A percentile compares a stretch with the other conserved stretches of the same genome.
phyloP scores from a whole-genome alignment of 1,140 invertebrate genomes.

The Zaprionus davidi region DNA sequence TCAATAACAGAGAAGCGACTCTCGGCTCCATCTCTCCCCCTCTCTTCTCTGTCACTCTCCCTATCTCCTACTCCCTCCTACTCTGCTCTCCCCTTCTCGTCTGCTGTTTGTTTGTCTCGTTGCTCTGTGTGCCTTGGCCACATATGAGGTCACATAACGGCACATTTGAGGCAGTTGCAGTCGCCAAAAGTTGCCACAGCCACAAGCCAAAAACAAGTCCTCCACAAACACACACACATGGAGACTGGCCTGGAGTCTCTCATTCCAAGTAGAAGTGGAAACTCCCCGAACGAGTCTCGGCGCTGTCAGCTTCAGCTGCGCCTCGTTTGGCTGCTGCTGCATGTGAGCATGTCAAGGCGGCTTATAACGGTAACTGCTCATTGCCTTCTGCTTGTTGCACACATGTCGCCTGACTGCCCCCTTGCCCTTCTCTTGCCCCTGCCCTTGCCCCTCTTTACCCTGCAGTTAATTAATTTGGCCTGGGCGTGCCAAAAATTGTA shows the following conservation, averaged over 20 bases:
- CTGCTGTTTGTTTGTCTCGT: slow-evolving; percentile 2
- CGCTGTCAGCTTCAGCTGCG: slow-evolving; percentile 5
- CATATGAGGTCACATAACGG: slow-evolving; percentile 77
- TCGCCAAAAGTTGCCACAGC: slow-evolving; percentile 38
- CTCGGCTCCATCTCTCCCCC: background rate
- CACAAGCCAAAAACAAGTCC: slow-evolving; percentile 71
- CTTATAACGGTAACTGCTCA: slow-evolving; percentile 51
- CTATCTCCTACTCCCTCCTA: background rate
- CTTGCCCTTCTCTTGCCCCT: too few species aligned
- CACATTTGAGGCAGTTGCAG: slow-evolving; percentile 41
- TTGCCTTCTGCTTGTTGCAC: slow-evolving; percentile 34
- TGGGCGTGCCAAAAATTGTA: slow-evolving; percentile 67
- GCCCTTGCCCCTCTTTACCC: background rate
- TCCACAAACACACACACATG: slow-evolving; percentile 24
- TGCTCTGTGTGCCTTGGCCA: slow-evolving; percentile 50
- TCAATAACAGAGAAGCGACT: slow-evolving; percentile 51
- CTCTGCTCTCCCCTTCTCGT: too few species aligned
- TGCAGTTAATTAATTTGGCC: slow-evolving; percentile 70
- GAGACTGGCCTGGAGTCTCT: background rate
- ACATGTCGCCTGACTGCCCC: background rate
- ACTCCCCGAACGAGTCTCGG: slow-evolving; percentile 5
- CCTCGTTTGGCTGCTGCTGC: background rate
- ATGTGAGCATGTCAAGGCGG: slow-evolving; percentile 23
- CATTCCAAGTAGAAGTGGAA: background rate
- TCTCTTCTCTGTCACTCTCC: background rate